These are phyloP conservation scores for Rhagium mordax DNA, from an alignment of 2,888 invertebrate genomes.

Conservation along the genomic window DNA sequence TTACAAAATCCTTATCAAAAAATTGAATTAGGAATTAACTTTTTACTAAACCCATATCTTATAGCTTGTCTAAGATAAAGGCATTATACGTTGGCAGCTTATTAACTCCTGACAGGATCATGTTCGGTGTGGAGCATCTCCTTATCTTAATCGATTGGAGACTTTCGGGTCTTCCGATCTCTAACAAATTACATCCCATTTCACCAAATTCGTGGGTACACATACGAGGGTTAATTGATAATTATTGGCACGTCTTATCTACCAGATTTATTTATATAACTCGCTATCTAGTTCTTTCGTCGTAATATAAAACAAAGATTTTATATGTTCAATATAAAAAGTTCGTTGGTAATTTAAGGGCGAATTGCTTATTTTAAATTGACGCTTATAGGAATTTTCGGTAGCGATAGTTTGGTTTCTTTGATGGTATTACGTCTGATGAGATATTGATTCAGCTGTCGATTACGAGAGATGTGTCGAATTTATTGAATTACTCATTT, in stretches of 20 bases:
- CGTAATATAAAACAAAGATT: not conserved
- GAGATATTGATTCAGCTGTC: too few relatives aligned
- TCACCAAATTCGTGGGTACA: not conserved
- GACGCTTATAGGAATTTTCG: too few relatives aligned
- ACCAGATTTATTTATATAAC: not conserved
- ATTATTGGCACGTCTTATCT: not conserved
- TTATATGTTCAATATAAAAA: too few relatives aligned
- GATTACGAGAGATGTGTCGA: too few relatives aligned
- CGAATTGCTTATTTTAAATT: too few relatives aligned
- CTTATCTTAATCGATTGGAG: slow-evolving; percentile 18
- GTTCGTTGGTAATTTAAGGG: too few relatives aligned
- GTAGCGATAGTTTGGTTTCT: too few relatives aligned
- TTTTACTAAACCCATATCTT: not conserved
- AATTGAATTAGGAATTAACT: not conserved
- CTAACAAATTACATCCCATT: slow-evolving; percentile 12
- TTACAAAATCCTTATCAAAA: not conserved
- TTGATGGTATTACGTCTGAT: too few relatives aligned
- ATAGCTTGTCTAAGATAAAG: not conserved
- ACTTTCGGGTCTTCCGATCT: not conserved
- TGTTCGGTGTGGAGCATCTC: not conserved
- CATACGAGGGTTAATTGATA: not conserved
- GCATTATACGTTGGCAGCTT: not conserved
- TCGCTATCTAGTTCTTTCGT: not conserved
- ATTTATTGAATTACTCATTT: too few relatives aligned
- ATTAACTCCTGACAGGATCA: not conserved